Evolutionary conservation across 2,797 vertebrate genomes (phyloP), one percentile per base, ranked within the genome.

Genomic region (Aulostomus chinensis): DNA sequence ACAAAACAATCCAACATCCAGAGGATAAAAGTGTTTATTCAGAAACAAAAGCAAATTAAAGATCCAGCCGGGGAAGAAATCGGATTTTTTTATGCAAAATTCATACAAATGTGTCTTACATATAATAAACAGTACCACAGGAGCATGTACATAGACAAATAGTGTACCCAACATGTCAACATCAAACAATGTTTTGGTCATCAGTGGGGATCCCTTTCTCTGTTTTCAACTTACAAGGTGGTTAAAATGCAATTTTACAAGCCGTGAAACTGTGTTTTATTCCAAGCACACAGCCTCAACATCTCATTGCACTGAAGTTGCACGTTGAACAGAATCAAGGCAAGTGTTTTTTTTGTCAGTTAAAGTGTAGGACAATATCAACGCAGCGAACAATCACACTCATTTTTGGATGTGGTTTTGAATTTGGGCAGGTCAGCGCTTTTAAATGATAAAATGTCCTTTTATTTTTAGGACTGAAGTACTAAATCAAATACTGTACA

Each of bases 51-150:
- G 76, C 75, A 88, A 72, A 86, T 60, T 63, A 78, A 69, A 83
- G 48, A 87, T 81, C 78, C 62, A 67, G 42, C 58, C 68, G 71
- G 56, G 55, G 58, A 68, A 81, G 53, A 81, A 78, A 68, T 58
- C 50, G 34, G 8, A 46, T 77, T 66, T 63, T 31, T 56, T 38
- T 29, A 76, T 74, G 68, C 78, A 88, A 87, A 82, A 85, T 83
- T 76, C 64, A 82, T 90, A 91, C 80, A 91, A 89, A 89, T 88
- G 6, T 70, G 73, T 81, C 79, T 79, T 86, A 86, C 79, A 88
- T 84, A 88, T 76, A 62, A 86, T 84, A 85, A 83, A 85, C 80
- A 83, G 83, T 77, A 82, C 76, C 45, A 63, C 45, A 57, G 58
- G 76, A 76, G 84, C 67, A 80, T 73, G 76, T 40, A 56, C 60